A percentile compares a stretch with the other conserved stretches of the same genome.
phyloP scores from a whole-genome alignment of 2,113 vertebrate species.

The Catagonus wagneri region DNA sequence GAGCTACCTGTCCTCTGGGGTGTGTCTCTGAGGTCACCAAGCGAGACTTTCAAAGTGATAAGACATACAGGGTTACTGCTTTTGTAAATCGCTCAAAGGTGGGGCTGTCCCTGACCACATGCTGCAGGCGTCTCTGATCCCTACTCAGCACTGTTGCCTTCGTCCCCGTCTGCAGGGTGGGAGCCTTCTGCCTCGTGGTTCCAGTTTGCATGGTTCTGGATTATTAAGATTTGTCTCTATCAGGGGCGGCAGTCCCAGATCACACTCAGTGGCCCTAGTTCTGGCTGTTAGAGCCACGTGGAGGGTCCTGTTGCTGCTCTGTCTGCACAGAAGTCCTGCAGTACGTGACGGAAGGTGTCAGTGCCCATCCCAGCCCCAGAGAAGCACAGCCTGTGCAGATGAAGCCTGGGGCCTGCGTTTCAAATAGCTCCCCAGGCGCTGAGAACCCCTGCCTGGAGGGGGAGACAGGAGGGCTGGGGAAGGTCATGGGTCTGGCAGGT shows the following conservation, averaged over 20 bases:
- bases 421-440: background rate
- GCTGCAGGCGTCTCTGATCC: background rate
- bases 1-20: background rate
- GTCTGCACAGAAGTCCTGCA: accelerated
- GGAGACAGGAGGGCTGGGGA: background rate
- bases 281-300: background rate
- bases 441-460: background rate
- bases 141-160: background rate
- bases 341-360: background rate
- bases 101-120: background rate
- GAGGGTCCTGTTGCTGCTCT: background rate
- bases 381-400: background rate
- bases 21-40: background rate
- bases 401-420: background rate
- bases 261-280: background rate
- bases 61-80: background rate
- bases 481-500: too few relatives aligned
- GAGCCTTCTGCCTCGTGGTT: background rate
- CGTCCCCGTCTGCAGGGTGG: background rate
- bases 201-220: background rate
- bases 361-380: too few relatives aligned
- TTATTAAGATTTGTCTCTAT: background rate
- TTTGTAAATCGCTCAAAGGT: background rate
- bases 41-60: background rate
- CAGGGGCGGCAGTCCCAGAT: background rate